These are phyloP conservation scores for Leucozona laternaria DNA, from an alignment of 2,888 invertebrate species.

Conservation along the genomic window DNA sequence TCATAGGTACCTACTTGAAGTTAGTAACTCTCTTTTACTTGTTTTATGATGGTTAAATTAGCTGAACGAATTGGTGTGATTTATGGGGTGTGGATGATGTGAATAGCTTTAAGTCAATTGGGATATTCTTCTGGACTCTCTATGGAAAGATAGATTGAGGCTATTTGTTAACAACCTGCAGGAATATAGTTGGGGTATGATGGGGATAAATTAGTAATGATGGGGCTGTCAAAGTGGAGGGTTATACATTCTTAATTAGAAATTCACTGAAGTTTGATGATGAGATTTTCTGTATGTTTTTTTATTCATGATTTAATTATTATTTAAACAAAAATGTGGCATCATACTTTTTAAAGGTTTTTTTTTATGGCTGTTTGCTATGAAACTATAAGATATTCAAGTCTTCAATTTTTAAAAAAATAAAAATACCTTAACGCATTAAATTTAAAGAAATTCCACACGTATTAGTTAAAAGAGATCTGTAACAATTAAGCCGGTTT, in stretches of 20 bases:
- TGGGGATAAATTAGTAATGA: constrained; percentile 62
- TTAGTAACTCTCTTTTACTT: constrained; percentile 26
- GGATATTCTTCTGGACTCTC: background rate
- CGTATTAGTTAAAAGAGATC: no score
- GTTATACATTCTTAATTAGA: constrained; percentile 47
- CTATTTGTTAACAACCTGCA: constrained; percentile 68
- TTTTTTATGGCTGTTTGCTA: no score
- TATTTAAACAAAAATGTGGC: background rate
- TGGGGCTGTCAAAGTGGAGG: constrained; percentile 11
- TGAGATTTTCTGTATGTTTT: background rate
- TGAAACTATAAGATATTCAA: no score
- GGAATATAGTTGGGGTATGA: constrained; percentile 10
- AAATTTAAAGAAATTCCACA: no score
- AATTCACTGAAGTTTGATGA: constrained; percentile 13
- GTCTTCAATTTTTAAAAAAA: no score
- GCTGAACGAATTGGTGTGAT: constrained; percentile 74
- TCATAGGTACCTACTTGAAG: background rate
- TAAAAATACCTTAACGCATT: no score
- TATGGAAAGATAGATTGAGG: constrained; percentile 66
- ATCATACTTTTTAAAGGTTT: background rate
- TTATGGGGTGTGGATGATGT: constrained; percentile 74
- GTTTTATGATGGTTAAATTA: constrained; percentile 75
- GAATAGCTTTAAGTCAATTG: constrained; percentile 64
- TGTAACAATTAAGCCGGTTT: no score
- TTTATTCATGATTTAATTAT: background rate